Evolutionary conservation across 2,888 invertebrate genomes (phyloP).

Genomic region (Tortricodes alternella): DNA sequence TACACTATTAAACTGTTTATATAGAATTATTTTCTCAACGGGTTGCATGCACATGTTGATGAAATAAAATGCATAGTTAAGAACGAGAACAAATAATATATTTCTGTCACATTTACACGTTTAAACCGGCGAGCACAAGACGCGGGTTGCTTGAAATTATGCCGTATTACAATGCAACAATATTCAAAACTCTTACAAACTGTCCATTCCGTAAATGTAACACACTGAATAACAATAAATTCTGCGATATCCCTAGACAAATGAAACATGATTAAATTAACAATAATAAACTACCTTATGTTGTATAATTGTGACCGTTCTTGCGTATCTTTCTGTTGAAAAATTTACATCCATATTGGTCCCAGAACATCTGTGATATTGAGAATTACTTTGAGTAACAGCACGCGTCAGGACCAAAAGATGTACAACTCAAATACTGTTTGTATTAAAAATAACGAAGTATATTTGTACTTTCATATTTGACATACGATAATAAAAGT

Average conservation of each 20-base stretch:
- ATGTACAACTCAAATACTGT: no score
- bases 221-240: background rate
- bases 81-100: constrained; percentile 80
- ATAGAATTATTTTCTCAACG: background rate
- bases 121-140: constrained; percentile 44
- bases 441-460: no score
- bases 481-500: no score
- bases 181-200: constrained; percentile 14
- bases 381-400: background rate
- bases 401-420: constrained; percentile 41
- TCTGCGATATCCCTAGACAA: no score
- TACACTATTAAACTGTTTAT: no score
- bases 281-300: no score
- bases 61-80: constrained; percentile 57
- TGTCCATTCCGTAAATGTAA: background rate
- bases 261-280: no score
- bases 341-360: constrained; percentile 48
- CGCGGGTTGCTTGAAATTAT: constrained; percentile 35
- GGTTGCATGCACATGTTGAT: background rate
- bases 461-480: no score
- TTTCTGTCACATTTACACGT: constrained; percentile 68
- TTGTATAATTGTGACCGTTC: background rate
- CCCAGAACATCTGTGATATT: constrained; percentile 35
- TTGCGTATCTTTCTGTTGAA: constrained; percentile 19
- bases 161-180: constrained; percentile 24